Evolutionary conservation across 2,888 invertebrate species (phyloP), one percentile per base, ranked within the genome.

Genomic region (Pristionchus maxplancki): DNA sequence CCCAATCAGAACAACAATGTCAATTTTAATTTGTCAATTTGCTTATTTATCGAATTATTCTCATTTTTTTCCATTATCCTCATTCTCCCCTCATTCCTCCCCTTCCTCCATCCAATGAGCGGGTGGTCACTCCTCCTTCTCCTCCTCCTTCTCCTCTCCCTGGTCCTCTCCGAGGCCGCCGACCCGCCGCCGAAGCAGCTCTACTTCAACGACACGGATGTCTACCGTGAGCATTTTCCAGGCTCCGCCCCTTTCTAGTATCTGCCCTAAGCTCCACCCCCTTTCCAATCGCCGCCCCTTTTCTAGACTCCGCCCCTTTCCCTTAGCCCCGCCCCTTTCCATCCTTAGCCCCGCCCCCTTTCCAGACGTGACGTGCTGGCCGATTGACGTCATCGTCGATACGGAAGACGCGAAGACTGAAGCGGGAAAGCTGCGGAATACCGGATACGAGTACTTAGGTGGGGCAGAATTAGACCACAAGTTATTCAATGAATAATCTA

Each of bases 281-380:
- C 9, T 67, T 31, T 11, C 34, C 31, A 58, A 24, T 20, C 24
- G 6, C 53, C 24, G 20, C 53, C 53, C n/a, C 64, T 4, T 28
- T n/a, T 13, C 64, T 31, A 64, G 13, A 28, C 64, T 64, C 64
- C 64, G 64, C 64, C 13, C 67, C 4, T 67, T 8, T 20, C 67
- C 11, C 28, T 28, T 11, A 64, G 64, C 64, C 15, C 64, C 64
- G 64, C 64, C 64, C 28, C 64, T 31, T 28, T 13, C 3, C 31
- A n/a, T 58, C 58, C 24, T n/a, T 11, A 58, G n/a, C 58, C 17
- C 6, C 6, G 48, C n/a, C 28, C 71, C 40, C 24, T 40, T 34
- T 40, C 24, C 78, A 78, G 78, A 78, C 24, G 78, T 78, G 48
- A 78, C 40, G 48, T 78, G 78, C 44, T 78, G 78, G 78, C 78